Evolutionary conservation across 2,113 vertebrate species (phyloP).

Genomic region (Halichoeres trimaculatus): DNA sequence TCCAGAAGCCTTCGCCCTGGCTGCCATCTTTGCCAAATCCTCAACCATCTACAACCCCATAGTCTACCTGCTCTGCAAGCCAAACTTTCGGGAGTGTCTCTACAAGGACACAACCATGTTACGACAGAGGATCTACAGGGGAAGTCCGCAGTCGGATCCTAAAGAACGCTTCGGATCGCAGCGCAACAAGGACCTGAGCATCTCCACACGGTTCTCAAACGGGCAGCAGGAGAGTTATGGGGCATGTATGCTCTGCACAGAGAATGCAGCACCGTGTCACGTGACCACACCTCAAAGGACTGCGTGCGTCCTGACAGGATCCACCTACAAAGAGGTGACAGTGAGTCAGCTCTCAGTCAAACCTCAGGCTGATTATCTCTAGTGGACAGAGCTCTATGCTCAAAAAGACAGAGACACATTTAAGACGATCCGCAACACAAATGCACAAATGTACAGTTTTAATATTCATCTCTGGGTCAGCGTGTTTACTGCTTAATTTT

Average conservation of each 20-base stretch:
- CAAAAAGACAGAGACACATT: constrained; percentile 7
- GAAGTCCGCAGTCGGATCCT: constrained; percentile 44
- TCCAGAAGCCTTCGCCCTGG: constrained; percentile 81
- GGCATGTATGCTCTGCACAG: constrained; percentile 62
- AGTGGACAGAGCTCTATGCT: constrained; percentile 28
- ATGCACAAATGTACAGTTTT: constrained; percentile 6
- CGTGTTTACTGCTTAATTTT: constrained; percentile 24
- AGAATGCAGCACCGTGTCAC: constrained; percentile 33
- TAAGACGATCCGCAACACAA: constrained; percentile 12
- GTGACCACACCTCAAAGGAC: constrained; percentile 64
- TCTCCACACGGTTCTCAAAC: constrained; percentile 69
- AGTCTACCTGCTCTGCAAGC: constrained; percentile 86
- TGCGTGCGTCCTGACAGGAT: constrained; percentile 69
- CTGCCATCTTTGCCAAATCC: constrained; percentile 84
- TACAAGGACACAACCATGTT: constrained; percentile 68
- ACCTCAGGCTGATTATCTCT: constrained; percentile 72
- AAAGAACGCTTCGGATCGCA: constrained; percentile 46
- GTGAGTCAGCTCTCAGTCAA: constrained; percentile 68
- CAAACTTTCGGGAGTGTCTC: constrained; percentile 85
- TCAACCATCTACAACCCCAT: constrained; percentile 88
- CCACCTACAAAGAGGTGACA: constrained; percentile 72
- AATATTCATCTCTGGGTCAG: constrained; percentile 1
- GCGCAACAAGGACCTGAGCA: constrained; percentile 59
- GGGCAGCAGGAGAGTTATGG: constrained; percentile 74
- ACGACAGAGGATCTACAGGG: constrained; percentile 69